Base-by-base conservation (phyloP, 2,113 vertebrate genomes). In the Ctenodactylus gundi region DNA sequence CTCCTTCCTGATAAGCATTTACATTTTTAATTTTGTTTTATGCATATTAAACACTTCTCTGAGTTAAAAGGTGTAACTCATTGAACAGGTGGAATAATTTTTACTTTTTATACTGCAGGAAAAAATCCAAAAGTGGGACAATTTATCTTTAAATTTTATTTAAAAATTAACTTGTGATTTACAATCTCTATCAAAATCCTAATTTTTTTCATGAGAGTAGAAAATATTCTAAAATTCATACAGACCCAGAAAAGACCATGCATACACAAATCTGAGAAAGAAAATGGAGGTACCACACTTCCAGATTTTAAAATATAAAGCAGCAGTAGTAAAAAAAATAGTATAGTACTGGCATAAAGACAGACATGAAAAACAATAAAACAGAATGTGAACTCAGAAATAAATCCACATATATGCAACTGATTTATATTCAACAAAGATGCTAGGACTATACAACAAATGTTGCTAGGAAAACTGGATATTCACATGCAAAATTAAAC, bases 301-400 rank as follows among this genome's bases (percentile, higher is more conserved):
- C 27, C 25, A 86, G 65, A 73, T 58, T 94, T 91, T 65, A 94
- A 75, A 87, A n/a, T 51, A 49, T 29, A 76, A 67, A 82, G n/a
- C 20, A 57, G 82, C 13, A 57, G 25, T 73, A 72, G 36, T 62
- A 21, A 90, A 73, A 21, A 90, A 73, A 90, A 85, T 39, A 91
- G 13, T 49, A 90, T 10, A 2, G 31, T 53, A 72, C n/a, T 23
- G 27, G 11, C 20, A 51, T 75, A 51, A 51, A 76, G 13, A 77
- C 18, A 94, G 36, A 72, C 8, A 72, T 53, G 58, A 3, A 77
- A 4, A 60, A 9, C 53, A 85, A 76, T 9, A 10, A 44, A 85
- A 78, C 29, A 31, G 4, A 84, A 72, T 12, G 72, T n/a, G 51
- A n/a, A 68, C 2, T 23, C 64, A 72, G 20, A 90, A 90, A 78